phyloP scores from a whole-genome alignment of 2,888 invertebrate species.

The Cephalotes varians region DNA sequence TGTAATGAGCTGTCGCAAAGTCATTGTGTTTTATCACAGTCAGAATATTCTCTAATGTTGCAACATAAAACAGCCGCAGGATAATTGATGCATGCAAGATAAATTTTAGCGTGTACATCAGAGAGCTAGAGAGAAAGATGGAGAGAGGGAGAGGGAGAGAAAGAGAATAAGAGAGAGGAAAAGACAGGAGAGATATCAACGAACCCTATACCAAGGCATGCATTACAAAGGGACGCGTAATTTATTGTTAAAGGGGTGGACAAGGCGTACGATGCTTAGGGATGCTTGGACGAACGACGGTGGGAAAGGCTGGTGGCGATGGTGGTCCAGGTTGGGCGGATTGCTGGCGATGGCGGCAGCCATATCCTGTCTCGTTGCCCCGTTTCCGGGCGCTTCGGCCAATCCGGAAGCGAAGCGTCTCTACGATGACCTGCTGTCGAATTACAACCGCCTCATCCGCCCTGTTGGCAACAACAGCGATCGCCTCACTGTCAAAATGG shows the following conservation, averaged over 20 bases:
- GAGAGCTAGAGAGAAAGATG: neutral
- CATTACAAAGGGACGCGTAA: conserved; percentile 44
- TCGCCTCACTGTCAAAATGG: conserved; percentile 97
- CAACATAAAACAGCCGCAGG: conserved; percentile 14
- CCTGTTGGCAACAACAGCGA: conserved; percentile 98
- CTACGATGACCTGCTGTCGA: conserved; percentile 97
- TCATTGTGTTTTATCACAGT: conserved; percentile 22
- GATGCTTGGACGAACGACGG: conserved; percentile 85
- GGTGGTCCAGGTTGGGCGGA: conserved; percentile 80
- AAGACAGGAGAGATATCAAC: conserved; percentile 12
- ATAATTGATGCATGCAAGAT: conserved; percentile 36
- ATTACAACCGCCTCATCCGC: conserved; percentile 97
- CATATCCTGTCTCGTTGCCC: conserved; percentile 86
- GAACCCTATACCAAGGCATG: conserved; percentile 19
- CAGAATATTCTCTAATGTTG: conserved; percentile 20
- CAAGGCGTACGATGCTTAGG: conserved; percentile 94
- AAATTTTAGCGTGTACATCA: neutral
- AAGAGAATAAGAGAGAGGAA: neutral
- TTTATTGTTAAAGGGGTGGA: conserved; percentile 90
- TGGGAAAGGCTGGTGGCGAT: conserved; percentile 83
- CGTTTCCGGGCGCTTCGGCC: conserved; percentile 88
- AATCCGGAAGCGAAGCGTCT: conserved; percentile 98
- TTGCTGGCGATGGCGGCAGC: conserved; percentile 92
- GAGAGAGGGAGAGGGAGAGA: neutral
- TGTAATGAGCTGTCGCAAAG: conserved; percentile 3